Evolutionary conservation across 2,797 vertebrate species (phyloP), one percentile per base, ranked within the genome.

Genomic region (Prionace glauca): DNA sequence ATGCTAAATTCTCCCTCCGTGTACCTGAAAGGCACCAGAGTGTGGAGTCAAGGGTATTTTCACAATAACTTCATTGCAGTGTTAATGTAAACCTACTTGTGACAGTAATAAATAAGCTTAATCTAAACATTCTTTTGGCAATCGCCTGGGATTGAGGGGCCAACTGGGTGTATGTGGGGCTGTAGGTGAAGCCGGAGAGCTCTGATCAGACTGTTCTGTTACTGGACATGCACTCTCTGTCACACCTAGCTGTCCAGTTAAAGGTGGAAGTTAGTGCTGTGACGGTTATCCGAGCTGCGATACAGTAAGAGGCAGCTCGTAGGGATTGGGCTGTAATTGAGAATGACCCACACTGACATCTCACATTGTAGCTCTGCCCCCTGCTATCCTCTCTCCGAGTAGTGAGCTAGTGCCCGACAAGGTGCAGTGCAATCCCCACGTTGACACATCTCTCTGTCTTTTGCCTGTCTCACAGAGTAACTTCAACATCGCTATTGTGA

Each of bases 401-500:
- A 90, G 5, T 90, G 29, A 12, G 29, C 86, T 8, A 87, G 45
- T 22, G 45, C 45, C 45, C 45, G 18, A 60, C 56, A 90, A 3
- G 26, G 26, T 29, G 56, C 11, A 4, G 10, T n/a, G 12, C 4
- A 29, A 32, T 62, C 26, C 56, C 36, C 87, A 24, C 36, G 14
- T 32, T 92, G 90, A 92, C 22, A 18, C 41, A 7, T 18, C 56
- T 18, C 56, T 69, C 26, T 71, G 41, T 3, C 0, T 16, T 95
- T 69, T 95, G 69, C 41, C 32, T 0, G 26, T 69, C 32, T 0
- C 4, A 45, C 96, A 99, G 99, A 98, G 97, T 96, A 98, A 97
- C 84, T 98, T 98, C 97, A 98, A 98, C 90, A 0, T 99, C 96
- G 99, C 98, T 94, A 97, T 99, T 95, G 97, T 99, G 97, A 99